Percentiles rank a stretch among this genome's conserved stretches.
These are phyloP conservation scores for Drosophila sordidula DNA, from an alignment of 2,888 invertebrate species.

Conservation along the genomic window DNA sequence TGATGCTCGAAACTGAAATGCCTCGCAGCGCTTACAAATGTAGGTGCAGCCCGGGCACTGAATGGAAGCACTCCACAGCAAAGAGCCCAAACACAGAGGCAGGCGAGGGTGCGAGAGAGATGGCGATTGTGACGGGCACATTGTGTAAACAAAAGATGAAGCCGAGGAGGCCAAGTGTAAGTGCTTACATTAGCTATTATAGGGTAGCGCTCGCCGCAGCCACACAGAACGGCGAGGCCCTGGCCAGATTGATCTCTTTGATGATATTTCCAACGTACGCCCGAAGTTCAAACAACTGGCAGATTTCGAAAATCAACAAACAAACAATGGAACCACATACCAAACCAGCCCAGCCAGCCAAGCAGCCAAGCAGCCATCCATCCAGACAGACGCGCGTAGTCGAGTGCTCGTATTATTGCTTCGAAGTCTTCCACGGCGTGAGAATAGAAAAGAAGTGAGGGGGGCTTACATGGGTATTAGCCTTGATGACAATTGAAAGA, in stretches of 20 bases:
- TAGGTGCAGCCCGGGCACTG: slow-evolving; percentile 33
- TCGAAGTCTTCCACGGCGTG: not conserved
- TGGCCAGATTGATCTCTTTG: slow-evolving; percentile 60
- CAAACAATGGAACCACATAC: slow-evolving; percentile 45
- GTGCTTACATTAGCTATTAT: slow-evolving; percentile 72
- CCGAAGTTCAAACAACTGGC: slow-evolving; percentile 60
- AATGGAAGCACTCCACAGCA: slow-evolving; percentile 26
- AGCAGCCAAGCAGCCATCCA: slow-evolving; percentile 6
- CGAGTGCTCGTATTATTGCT: slow-evolving; percentile 18
- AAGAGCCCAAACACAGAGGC: slow-evolving; percentile 1
- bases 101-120: not conserved
- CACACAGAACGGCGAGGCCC: slow-evolving; percentile 4
- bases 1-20: slow-evolving; percentile 23
- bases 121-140: slow-evolving; percentile 30
- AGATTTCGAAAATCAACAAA: slow-evolving; percentile 62
- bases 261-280: slow-evolving; percentile 49
- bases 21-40: slow-evolving; percentile 2
- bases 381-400: slow-evolving; percentile 5
- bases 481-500: slow-evolving; percentile 55
- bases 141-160: slow-evolving; percentile 68
- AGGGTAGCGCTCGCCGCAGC: slow-evolving; percentile 44
- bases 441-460: not conserved
- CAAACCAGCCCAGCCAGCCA: slow-evolving; percentile 8
- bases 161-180: slow-evolving; percentile 52
- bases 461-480: slow-evolving; percentile 61